Conservation (phyloP, 2,797 vertebrate species). For the Miichthys miiuy region DNA sequence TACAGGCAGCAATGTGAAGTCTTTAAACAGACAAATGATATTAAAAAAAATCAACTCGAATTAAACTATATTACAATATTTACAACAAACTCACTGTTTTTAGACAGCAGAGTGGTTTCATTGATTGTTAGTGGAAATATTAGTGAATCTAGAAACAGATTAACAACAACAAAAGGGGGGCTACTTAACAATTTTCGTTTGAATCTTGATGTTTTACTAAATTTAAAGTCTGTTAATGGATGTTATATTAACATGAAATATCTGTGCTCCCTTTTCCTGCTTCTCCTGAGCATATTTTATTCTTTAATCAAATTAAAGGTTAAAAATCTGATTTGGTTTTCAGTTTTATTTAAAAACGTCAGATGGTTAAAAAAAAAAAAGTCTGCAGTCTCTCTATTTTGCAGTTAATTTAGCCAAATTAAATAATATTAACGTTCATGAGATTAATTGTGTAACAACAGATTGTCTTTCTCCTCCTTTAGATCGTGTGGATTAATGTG, state of each 20-base stretch:
- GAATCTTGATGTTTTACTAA: not conserved
- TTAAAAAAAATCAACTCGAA: conserved; percentile 2
- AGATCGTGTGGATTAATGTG: accelerated
- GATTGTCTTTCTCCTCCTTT: not conserved
- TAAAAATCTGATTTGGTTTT: not conserved
- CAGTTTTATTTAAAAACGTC: not conserved
- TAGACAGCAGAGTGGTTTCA: not conserved
- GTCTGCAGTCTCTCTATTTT: too few species aligned
- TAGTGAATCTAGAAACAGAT: not conserved
- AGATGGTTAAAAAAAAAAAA: not conserved
- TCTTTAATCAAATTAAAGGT: not conserved
- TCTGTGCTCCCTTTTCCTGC: not conserved
- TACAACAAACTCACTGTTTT: not conserved
- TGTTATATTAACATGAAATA: not conserved
- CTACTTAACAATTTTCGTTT: not conserved
- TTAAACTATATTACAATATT: not conserved
- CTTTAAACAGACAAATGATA: not conserved
- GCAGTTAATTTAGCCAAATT: not conserved
- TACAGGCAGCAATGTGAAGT: not conserved
- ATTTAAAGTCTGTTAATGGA: not conserved
- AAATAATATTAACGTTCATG: not conserved
- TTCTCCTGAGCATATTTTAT: not conserved
- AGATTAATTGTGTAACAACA: not conserved
- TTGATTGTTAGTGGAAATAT: not conserved
- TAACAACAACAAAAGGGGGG: not conserved